Evolutionary conservation across 2,113 vertebrate genomes (phyloP).

Genomic region (Terrapene triunguis): DNA sequence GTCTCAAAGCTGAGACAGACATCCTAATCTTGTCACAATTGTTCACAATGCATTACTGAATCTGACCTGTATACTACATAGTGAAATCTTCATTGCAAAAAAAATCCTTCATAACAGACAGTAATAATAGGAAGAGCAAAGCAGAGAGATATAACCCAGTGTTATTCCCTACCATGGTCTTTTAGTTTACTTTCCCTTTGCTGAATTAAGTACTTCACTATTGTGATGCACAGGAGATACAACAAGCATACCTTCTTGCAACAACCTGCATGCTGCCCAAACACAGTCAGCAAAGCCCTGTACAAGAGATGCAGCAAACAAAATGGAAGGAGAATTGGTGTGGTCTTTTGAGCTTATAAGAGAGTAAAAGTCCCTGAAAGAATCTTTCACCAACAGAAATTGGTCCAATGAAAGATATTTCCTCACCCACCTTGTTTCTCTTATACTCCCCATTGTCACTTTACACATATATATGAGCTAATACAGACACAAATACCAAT

Average conservation of each 20-base stretch:
- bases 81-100: neutral
- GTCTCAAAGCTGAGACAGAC: neutral
- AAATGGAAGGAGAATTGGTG: rapidly evolving
- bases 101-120: neutral
- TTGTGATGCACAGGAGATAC: no score
- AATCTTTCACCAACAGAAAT: no score
- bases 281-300: neutral
- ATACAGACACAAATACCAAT: neutral
- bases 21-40: neutral
- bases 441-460: no score
- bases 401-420: no score
- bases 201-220: neutral
- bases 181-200: neutral
- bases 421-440: no score
- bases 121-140: neutral
- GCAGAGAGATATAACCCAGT: neutral
- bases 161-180: neutral
- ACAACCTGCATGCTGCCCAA: neutral
- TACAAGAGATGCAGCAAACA: neutral
- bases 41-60: neutral
- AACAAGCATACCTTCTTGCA: rapidly evolving
- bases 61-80: rapidly evolving
- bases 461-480: neutral
- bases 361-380: no score
- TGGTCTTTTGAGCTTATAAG: no score